Percentiles rank a stretch among this genome's conserved stretches.
Evolutionary conservation across 2,797 vertebrate species (phyloP).

Genomic region (Sylvia borin): DNA sequence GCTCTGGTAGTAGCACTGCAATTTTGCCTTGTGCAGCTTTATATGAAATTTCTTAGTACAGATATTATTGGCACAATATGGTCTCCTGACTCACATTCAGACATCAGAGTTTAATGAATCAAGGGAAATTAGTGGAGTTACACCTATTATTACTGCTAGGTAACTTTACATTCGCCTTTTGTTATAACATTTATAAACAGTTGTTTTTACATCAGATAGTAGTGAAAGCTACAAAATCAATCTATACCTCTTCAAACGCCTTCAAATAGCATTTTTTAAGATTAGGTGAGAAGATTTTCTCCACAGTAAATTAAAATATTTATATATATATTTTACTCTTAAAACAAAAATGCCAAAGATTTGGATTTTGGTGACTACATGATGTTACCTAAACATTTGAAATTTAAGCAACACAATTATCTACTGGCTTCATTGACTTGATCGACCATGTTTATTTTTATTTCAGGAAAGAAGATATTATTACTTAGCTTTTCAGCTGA

Average conservation of each 20-base stretch:
- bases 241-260: background rate
- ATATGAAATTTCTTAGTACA: background rate
- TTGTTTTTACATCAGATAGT: background rate
- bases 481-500: background rate
- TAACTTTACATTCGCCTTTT: background rate
- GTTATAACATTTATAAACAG: background rate
- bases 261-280: background rate
- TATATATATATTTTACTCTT: background rate
- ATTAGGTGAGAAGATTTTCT: background rate
- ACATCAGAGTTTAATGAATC: background rate
- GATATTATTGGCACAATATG: background rate
- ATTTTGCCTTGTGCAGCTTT: background rate
- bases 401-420: background rate
- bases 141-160: background rate
- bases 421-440: background rate
- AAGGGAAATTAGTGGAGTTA: background rate
- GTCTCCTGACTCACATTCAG: background rate
- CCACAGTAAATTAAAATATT: background rate
- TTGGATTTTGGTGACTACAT: background rate
- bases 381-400: background rate
- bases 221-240: background rate
- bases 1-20: background rate
- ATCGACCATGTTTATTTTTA: background rate
- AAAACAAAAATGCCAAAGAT: background rate
- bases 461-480: background rate